Evolutionary conservation across 1,140 invertebrate species (phyloP).

Genomic region (Radopholus similis): DNA sequence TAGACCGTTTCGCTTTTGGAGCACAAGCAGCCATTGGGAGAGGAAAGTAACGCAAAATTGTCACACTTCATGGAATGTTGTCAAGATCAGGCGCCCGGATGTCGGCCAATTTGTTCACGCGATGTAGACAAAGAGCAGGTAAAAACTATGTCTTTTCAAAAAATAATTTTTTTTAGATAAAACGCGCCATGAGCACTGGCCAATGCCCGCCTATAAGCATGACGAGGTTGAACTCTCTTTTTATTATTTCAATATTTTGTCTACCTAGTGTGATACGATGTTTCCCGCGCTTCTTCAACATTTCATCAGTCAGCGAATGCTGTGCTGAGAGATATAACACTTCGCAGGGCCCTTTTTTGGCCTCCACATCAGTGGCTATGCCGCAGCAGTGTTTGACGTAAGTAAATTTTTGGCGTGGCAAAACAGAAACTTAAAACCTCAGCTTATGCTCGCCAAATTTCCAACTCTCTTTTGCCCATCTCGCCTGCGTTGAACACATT

Average conservation of each 20-base stretch:
- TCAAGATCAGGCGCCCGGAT: slow-evolving; percentile 19
- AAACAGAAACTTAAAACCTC: neutral
- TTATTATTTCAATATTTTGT: neutral
- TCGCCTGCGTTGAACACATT: slow-evolving; percentile 12
- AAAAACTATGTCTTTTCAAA: neutral
- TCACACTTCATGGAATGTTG: slow-evolving; percentile 22
- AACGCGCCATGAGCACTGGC: slow-evolving; percentile 13
- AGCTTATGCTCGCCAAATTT: slow-evolving; percentile 20
- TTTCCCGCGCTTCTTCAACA: slow-evolving; percentile 13
- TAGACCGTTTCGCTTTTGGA: neutral
- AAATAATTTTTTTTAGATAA: slow-evolving; percentile 12
- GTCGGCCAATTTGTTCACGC: slow-evolving; percentile 4
- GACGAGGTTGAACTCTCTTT: slow-evolving; percentile 2
- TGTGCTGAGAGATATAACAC: neutral
- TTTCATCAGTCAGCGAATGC: slow-evolving; percentile 12
- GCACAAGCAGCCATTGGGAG: neutral
- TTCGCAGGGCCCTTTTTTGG: neutral
- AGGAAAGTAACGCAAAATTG: neutral
- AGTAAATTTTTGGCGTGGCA: neutral
- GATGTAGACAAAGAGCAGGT: slow-evolving; percentile 29
- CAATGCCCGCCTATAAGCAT: slow-evolving; percentile 26
- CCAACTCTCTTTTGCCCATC: slow-evolving; percentile 9
- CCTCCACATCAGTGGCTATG: neutral
- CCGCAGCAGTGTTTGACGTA: slow-evolving; percentile 14
- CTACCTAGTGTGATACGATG: slow-evolving; percentile 10